Conservation (phyloP, 2,888 invertebrate species). For the Hirtodrosophila confusa region DNA sequence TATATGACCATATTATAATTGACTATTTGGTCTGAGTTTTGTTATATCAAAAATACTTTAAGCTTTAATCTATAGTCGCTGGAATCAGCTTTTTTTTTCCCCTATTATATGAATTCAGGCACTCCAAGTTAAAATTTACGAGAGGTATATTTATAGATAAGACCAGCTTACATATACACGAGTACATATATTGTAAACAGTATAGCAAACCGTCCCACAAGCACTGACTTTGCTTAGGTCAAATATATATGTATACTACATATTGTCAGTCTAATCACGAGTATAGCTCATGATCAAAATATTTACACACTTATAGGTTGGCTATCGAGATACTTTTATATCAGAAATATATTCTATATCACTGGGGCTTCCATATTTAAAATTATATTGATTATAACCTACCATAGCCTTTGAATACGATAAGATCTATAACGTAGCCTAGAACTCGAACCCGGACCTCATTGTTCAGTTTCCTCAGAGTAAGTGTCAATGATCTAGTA, state of each 20-base stretch:
- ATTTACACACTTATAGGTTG: too few species aligned
- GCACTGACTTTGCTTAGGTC: conserved; percentile 23
- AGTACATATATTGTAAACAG: background rate
- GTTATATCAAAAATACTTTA: too few species aligned
- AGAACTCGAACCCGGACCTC: background rate
- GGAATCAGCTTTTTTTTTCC: too few species aligned
- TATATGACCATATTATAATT: background rate
- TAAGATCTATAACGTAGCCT: too few species aligned
- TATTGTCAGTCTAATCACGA: background rate
- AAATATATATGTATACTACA: background rate
- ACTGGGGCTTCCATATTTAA: too few species aligned
- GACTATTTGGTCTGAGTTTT: background rate
- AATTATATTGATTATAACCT: too few species aligned
- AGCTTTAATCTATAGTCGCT: too few species aligned
- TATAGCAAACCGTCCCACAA: background rate
- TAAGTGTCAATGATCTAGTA: too few species aligned
- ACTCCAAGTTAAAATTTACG: background rate
- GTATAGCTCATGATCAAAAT: background rate
- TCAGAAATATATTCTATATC: too few species aligned
- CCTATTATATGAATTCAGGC: background rate
- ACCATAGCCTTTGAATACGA: too few species aligned
- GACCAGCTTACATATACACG: background rate
- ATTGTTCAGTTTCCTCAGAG: too few species aligned
- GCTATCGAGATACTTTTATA: too few species aligned
- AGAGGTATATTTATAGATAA: conserved; percentile 3